Base-by-base conservation (phyloP, 1,140 invertebrate genomes). In the Brachionus koreanus region DNA sequence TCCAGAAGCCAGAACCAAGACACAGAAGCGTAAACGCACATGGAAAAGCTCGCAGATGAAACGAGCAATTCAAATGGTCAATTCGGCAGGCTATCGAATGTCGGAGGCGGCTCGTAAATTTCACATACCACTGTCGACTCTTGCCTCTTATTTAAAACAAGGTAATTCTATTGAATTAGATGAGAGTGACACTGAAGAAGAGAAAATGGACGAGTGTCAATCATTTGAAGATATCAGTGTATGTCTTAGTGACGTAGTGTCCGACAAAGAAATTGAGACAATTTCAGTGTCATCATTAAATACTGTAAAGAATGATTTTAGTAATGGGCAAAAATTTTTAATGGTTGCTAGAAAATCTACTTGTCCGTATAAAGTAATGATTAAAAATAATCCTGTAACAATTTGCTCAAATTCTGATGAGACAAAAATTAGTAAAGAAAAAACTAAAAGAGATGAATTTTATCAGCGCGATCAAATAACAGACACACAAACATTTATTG, bases 41-140 rank as follows among this genome's bases (percentile, higher is more conserved):
- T 74, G 69, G 69, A 74, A 23, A 46, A 46, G 10, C 29, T 43
- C 69, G 0, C 69, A 74, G 43, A 74, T 74, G 69, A 74, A 29
- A 74, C 37, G 23, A 46, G 69, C 69, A 6, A 43, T 74, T 39
- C 16, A 74, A 46, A 25, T 74, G 69, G 42, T 74, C 23, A 25
- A 29, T 23, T 23, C 39, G 2, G 25, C 19, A 12, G 19, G 19
- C 6, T 74, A 23, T 7, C 43, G 12, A n/a, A 9, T 74, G 19
- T 23, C 37, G 3, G 9, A 43, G 3, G 39, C 69, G 1, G 39
- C 69, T 2, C 7, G 43, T n/a, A 13, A 19, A 43, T 74, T n/a
- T 13, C 43, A 46, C 19, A 19, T 74, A 3, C 69, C 69, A 10
- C 39, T 74, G 9, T 74, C 69, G 4, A 74, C 69, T 23, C 29